These are phyloP conservation scores for Psittacara wagleri DNA, from an alignment of 2,113 vertebrate genomes.

Conservation along the genomic window DNA sequence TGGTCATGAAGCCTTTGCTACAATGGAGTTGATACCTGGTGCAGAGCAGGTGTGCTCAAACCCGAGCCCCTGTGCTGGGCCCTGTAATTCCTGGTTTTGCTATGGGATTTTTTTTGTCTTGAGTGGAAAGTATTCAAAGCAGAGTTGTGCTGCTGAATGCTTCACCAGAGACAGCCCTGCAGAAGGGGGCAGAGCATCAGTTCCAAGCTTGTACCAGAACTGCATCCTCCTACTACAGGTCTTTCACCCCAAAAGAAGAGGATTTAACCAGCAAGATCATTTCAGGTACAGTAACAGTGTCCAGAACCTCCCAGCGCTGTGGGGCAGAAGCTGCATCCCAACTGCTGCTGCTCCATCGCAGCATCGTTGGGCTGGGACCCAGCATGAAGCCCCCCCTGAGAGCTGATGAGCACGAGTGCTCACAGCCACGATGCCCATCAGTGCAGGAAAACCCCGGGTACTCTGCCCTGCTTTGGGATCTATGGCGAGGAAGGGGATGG, in stretches of 20 bases:
- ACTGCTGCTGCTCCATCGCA: fast-evolving
- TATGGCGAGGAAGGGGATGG: fast-evolving
- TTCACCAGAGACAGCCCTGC: fast-evolving
- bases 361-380: fast-evolving
- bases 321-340: neutral
- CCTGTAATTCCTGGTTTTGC: conserved; percentile 13
- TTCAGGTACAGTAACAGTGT: fast-evolving
- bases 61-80: fast-evolving
- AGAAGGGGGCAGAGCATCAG: fast-evolving
- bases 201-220: fast-evolving
- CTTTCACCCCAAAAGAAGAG: neutral
- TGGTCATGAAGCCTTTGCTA: fast-evolving
- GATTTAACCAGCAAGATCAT: neutral
- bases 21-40: fast-evolving
- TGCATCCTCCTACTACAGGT: neutral
- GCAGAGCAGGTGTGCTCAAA: neutral
- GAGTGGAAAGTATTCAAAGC: conserved; percentile 23
- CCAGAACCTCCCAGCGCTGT: neutral
- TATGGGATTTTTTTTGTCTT: fast-evolving
- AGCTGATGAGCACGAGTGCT: fast-evolving
- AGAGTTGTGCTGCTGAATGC: fast-evolving
- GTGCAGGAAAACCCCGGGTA: fast-evolving
- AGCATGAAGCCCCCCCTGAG: fast-evolving
- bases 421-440: fast-evolving
- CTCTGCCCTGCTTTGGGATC: neutral